Percentiles rank a stretch among this genome's conserved stretches.
These are phyloP conservation scores for Hemiprocne comata DNA, from an alignment of 2,113 vertebrate genomes.

Conservation along the genomic window DNA sequence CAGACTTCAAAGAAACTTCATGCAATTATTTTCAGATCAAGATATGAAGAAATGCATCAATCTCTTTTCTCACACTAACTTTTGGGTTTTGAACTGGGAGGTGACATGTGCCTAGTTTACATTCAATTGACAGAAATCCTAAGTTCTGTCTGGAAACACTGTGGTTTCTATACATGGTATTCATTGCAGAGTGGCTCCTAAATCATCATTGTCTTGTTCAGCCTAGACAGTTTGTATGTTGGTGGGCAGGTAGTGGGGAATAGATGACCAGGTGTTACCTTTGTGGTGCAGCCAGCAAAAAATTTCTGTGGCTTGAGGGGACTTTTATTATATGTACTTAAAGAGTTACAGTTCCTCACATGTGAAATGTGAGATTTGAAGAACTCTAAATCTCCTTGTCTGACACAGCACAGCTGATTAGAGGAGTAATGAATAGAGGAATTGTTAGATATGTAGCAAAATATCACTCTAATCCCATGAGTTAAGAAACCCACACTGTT, in stretches of 20 bases:
- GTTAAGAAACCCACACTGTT: constrained; percentile 20
- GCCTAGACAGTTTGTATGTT: background rate
- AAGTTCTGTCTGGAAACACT: background rate
- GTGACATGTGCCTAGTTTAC: background rate
- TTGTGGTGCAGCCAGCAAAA: background rate
- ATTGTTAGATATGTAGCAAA: background rate
- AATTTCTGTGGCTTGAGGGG: background rate
- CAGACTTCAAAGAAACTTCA: background rate
- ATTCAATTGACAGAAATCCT: background rate
- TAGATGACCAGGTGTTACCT: background rate
- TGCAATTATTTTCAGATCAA: background rate
- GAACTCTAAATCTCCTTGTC: background rate
- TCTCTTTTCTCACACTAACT: background rate
- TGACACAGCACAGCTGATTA: background rate
- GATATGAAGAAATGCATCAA: background rate
- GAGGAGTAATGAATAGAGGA: constrained; percentile 40
- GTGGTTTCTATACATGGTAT: rapidly evolving
- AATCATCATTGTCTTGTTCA: background rate
- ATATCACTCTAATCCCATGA: background rate
- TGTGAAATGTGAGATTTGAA: background rate
- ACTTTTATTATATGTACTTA: background rate
- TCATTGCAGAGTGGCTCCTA: background rate
- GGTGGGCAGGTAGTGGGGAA: background rate
- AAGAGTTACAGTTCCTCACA: background rate
- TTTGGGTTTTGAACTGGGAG: background rate